These are phyloP conservation scores for Xenotilapia caudafasciata DNA, from an alignment of 2,113 vertebrate species.

Conservation along the genomic window DNA sequence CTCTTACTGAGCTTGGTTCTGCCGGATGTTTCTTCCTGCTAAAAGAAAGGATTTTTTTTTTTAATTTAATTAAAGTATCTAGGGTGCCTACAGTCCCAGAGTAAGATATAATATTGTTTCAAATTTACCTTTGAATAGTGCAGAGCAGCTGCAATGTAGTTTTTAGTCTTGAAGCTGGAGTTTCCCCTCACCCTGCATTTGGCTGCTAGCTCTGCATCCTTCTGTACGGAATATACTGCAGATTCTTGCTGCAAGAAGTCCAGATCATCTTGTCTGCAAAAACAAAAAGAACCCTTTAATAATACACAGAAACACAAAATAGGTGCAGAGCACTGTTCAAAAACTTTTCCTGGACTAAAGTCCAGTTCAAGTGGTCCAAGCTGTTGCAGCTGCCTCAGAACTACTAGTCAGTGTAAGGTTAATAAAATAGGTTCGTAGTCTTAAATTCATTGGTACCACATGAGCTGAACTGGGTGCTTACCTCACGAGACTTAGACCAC, in stretches of 20 bases:
- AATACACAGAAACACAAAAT: not conserved
- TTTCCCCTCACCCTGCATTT: conserved; percentile 82
- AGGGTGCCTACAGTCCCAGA: not conserved
- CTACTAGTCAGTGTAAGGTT: not conserved
- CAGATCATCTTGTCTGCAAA: conserved; percentile 65
- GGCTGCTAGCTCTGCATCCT: conserved; percentile 65
- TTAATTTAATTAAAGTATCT: not conserved
- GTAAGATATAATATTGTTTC: not conserved
- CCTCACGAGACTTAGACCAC: conserved; percentile 36
- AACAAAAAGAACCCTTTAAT: not conserved
- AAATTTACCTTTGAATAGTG: conserved; percentile 80
- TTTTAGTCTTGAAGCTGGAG: conserved; percentile 71
- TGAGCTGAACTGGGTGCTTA: conserved; percentile 30
- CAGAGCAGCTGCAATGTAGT: conserved; percentile 69
- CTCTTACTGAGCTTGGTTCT: not conserved
- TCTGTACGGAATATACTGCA: conserved; percentile 43
- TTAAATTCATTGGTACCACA: not conserved
- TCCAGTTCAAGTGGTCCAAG: not conserved
- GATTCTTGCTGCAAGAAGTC: conserved; percentile 62
- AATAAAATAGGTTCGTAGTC: not conserved
- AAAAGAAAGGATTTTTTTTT: not conserved
- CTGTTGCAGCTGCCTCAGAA: not conserved
- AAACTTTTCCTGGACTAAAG: not conserved
- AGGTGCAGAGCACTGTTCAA: not conserved
- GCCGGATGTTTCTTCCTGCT: not conserved